phyloP scores from a whole-genome alignment of 2,113 vertebrate species.

The Sinocyclocheilus anophthalmus region DNA sequence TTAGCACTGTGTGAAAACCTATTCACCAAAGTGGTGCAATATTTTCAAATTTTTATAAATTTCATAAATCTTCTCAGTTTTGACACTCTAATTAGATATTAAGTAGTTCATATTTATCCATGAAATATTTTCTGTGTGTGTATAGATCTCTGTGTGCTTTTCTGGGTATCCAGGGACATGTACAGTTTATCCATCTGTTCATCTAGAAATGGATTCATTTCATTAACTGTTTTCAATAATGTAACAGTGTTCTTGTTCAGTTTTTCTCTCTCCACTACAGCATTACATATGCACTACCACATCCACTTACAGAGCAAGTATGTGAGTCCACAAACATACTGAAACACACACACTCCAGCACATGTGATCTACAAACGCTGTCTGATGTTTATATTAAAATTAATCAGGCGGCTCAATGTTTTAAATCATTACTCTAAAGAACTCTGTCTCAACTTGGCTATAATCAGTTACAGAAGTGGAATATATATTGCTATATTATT shows the following conservation, averaged over 20 bases:
- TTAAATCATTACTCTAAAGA: no score
- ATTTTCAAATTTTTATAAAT: neutral
- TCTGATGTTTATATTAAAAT: no score
- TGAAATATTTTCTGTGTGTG: neutral
- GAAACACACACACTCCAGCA: conserved; percentile 58
- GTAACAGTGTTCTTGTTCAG: conserved; percentile 69
- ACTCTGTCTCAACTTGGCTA: no score
- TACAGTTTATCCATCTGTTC: conserved; percentile 70
- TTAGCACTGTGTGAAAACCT: conserved; percentile 50
- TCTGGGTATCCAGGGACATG: conserved; percentile 57
- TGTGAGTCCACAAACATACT: conserved; percentile 38
- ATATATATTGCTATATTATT: no score
- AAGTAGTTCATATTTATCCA: conserved; percentile 7
- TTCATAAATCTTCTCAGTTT: conserved; percentile 3
- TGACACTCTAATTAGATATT: neutral
- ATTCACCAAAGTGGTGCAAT: neutral
- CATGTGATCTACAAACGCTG: no score
- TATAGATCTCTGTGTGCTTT: conserved; percentile 42
- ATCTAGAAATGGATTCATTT: conserved; percentile 74
- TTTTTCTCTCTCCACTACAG: conserved; percentile 50
- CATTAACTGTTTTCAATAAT: conserved; percentile 76
- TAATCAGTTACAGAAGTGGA: no score
- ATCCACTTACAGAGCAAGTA: conserved; percentile 30
- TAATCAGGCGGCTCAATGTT: no score
- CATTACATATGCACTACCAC: conserved; percentile 39